Evolutionary conservation across 2,888 invertebrate genomes (phyloP), one percentile per base, ranked within the genome.

Genomic region (Mellilla xanthometata): DNA sequence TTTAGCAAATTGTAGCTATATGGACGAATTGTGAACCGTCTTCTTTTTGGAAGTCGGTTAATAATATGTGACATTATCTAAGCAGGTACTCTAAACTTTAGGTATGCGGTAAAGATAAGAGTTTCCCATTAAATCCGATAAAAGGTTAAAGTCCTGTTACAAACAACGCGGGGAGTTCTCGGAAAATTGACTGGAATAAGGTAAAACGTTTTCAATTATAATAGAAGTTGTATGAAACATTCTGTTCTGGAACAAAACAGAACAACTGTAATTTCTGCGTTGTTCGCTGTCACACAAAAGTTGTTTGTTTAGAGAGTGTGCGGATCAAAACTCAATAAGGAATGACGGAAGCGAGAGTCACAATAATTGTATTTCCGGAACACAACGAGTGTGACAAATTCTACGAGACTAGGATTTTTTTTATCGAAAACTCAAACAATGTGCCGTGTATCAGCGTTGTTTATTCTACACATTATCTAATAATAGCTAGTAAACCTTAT

Each of bases 261-360:
- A 30, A 30, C 28, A 36, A 11, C 36, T 36, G 36, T 36, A 10
- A 12, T 22, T 36, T 22, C 27, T 28, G 28, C 10, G 3, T 36
- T 27, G 36, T 36, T 36, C 28, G 19, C 36, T 15, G 15, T 28
- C 19, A 36, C 15, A 35, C 15, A 35, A 35, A 35, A 15, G 19
- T 36, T 36, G 28, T 36, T 36, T 36, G 27, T 22, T 36, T 11
- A 27, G 19, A 28, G 28, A 36, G 28, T 36, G 28, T 13, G 36
- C 15, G 36, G 36, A 36, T 36, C 28, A 29, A 15, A 36, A 36
- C 28, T 36, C 28, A 36, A 36, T 36, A 36, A 36, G 13, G 27
- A 36, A 11, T 12, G 36, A 27, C 28, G 36, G 15, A 27, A 28
- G 27, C 11, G 28, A 28, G 19, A 36, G 19, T 19, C 28, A 36